Percentiles rank a stretch among this genome's conserved stretches.
phyloP scores from a whole-genome alignment of 2,797 vertebrate genomes.

The Sciurus vulgaris region DNA sequence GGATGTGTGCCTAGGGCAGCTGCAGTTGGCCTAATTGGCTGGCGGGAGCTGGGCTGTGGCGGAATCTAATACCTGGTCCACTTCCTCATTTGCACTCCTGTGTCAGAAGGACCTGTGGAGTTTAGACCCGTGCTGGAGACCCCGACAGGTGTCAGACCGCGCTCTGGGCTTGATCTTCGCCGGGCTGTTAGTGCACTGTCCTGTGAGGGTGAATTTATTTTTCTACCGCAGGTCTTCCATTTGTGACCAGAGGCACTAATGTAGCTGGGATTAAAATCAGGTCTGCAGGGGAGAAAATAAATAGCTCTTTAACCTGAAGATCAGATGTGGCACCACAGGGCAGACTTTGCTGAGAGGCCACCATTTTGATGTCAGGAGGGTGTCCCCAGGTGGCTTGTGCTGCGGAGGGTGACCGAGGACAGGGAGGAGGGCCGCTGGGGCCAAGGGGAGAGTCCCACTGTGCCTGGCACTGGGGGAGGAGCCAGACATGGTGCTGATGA shows the following conservation, averaged over 20 bases:
- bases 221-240: slow-evolving; percentile 61
- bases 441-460: accelerated
- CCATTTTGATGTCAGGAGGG: not conserved
- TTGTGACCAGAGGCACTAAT: slow-evolving; percentile 61
- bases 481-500: accelerated
- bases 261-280: slow-evolving; percentile 78
- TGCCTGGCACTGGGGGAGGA: accelerated
- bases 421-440: not conserved
- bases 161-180: slow-evolving; percentile 82
- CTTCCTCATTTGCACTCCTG: slow-evolving; percentile 8
- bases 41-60: not conserved
- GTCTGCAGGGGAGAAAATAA: slow-evolving; percentile 78
- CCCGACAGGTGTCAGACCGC: slow-evolving; percentile 55
- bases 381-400: accelerated
- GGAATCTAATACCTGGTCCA: not conserved
- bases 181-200: slow-evolving; percentile 46
- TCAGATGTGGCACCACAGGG: not conserved
- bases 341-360: not conserved
- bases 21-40: slow-evolving; percentile 74
- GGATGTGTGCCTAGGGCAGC: not conserved
- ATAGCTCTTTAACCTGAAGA: slow-evolving; percentile 73
- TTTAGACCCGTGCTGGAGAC: slow-evolving; percentile 66
- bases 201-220: slow-evolving; percentile 76
- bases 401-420: not conserved
- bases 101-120: slow-evolving; percentile 10